These are phyloP conservation scores for Galeopsomyia nigrocyanea DNA, from an alignment of 2,888 invertebrate species.

Conservation along the genomic window DNA sequence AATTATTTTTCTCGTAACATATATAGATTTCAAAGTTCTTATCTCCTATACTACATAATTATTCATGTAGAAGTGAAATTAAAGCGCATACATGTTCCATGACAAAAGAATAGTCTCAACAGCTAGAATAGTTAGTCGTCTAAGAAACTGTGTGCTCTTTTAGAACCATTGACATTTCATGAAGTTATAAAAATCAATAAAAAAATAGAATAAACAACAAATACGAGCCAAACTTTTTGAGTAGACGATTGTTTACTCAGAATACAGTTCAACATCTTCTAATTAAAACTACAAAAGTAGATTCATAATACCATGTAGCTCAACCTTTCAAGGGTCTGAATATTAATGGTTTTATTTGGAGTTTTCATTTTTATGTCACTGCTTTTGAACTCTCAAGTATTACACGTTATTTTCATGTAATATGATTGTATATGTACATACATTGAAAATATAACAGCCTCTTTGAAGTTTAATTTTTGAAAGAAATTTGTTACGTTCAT, in stretches of 20 bases:
- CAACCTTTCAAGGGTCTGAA: too few relatives aligned
- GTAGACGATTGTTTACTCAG: conserved; percentile 1
- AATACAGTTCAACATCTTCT: conserved; percentile 15
- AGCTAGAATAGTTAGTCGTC: conserved; percentile 25
- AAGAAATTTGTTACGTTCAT: too few relatives aligned
- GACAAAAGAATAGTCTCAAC: conserved; percentile 18
- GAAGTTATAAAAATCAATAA: conserved; percentile 25
- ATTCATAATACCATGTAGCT: conserved; percentile 29
- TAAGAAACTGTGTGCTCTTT: conserved; percentile 6
- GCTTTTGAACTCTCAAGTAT: too few relatives aligned
- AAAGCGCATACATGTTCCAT: neutral
- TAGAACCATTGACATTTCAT: neutral
- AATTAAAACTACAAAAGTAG: conserved; percentile 4
- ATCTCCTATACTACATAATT: conserved; percentile 14
- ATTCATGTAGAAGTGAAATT: conserved; percentile 11
- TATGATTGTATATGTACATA: too few relatives aligned
- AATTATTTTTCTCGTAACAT: conserved; percentile 42
- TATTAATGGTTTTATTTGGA: too few relatives aligned
- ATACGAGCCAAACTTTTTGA: conserved; percentile 35
- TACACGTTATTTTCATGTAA: too few relatives aligned
- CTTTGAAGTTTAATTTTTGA: too few relatives aligned
- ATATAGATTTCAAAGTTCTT: neutral
- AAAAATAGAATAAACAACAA: conserved; percentile 41
- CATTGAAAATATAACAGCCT: too few relatives aligned
- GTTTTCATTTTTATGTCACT: too few relatives aligned